Evolutionary conservation across 2,113 vertebrate species (phyloP), one percentile per base, ranked within the genome.

Genomic region (Hippocampus barbouri): DNA sequence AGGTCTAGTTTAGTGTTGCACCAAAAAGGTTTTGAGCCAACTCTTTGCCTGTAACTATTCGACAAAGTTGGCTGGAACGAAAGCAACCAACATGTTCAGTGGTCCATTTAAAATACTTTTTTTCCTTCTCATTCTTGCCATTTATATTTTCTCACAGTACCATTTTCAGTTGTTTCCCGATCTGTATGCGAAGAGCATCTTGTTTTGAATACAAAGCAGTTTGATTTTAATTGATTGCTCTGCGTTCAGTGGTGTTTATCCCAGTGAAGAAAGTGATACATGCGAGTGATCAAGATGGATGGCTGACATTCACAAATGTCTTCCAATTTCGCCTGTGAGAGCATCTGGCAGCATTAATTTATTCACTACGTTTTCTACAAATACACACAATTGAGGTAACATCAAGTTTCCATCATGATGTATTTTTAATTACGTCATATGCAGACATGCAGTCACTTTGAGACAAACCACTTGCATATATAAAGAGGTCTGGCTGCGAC

Each of bases 231-330:
- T 34, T 61, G 59, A 34, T 61, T 61, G 59, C 27, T 20, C 59
- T 61, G 27, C 25, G 15, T 61, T 61, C 15, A 18, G 59, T 61
- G 59, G 15, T 61, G 27, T 61, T 61, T 61, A 61, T 34, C 27
- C 59, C 59, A 61, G 15, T 18, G 27, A 61, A 18, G 59, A 61
- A 61, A 61, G 59, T 34, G 27, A 34, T 34, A 34, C 27, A 61
- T 61, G 8, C 3, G 59, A 61, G 59, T 34, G 59, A 61, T 61
- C 27, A 61, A 18, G 59, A 34, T 34, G 27, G 59, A 61, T 61
- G 59, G 59, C 59, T 61, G 59, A 61, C 59, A 61, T 61, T 61
- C 30, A 60, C 57, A 61, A 61, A 61, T 34, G 15, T 34, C 59
- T 34, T 34, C 11, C 23, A 14, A 59, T 59, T 43, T 43, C 27